Base-by-base conservation (phyloP, 2,797 vertebrate genomes). In the Manis pentadactyla region DNA sequence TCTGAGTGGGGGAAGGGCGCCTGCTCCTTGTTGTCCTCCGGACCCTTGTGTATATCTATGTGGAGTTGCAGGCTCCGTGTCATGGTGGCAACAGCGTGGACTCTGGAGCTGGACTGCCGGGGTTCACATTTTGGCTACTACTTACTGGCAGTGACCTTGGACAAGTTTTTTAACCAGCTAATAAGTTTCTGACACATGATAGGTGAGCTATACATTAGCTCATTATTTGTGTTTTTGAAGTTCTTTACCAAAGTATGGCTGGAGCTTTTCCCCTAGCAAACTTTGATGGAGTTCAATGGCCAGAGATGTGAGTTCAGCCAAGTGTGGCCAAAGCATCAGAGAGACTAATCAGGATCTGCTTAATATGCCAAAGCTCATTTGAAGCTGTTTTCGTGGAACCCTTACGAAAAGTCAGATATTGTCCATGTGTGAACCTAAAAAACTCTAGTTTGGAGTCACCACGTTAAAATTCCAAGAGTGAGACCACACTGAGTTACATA, bases 261-360 rank as follows among this genome's bases (percentile, higher is more conserved):
- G 46, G 57, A 90, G 55, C 42, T 87, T 55, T 59, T 53, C 46
- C 77, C n/a, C 19, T 37, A 39, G 87, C 29, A 4, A 15, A 37
- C 23, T 59, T 73, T 25, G 19, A 75, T 87, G 29, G 91, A 75
- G 27, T 68, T 86, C 61, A 34, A 53, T 81, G 34, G 87, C 92
- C 74, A 37, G 59, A 71, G 87, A 57, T n/a, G n/a, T n/a, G n/a
- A n/a, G n/a, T n/a, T n/a, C n/a, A n/a, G n/a, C n/a, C n/a, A n/a
- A n/a, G n/a, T n/a, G n/a, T n/a, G n/a, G n/a, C n/a, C n/a, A n/a
- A n/a, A n/a, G n/a, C n/a, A n/a, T n/a, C n/a, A n/a, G n/a, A n/a
- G n/a, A n/a, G n/a, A n/a, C n/a, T n/a, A n/a, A n/a, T n/a, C n/a
- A n/a, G n/a, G n/a, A n/a, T n/a, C n/a, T n/a, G n/a, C n/a, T n/a